phyloP scores from a whole-genome alignment of 2,888 invertebrate species.

The Agriopis aurantiaria region DNA sequence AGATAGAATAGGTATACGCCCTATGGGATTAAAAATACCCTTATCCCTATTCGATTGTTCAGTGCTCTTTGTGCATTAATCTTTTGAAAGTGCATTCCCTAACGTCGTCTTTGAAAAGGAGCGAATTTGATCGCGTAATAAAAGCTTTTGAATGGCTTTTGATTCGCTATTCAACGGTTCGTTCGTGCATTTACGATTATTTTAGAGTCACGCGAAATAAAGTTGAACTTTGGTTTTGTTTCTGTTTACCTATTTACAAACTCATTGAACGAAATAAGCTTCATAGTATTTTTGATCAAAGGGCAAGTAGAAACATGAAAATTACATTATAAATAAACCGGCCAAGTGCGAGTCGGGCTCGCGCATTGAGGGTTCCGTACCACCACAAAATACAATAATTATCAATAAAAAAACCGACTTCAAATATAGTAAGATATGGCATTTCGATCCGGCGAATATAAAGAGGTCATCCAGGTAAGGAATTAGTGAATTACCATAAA shows the following conservation, averaged over 20 bases:
- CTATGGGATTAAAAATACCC: neutral
- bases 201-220: constrained; percentile 23
- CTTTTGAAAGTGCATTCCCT: constrained; percentile 36
- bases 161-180: constrained; percentile 23
- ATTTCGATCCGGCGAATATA: too few relatives aligned
- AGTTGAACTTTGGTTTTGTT: constrained; percentile 10
- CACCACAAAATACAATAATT: too few relatives aligned
- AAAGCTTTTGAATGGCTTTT: constrained; percentile 28
- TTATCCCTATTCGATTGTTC: constrained; percentile 9
- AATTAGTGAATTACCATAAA: too few relatives aligned
- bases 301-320: too few relatives aligned
- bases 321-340: too few relatives aligned
- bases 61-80: constrained; percentile 35
- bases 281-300: too few relatives aligned
- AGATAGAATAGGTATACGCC: too few relatives aligned
- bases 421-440: too few relatives aligned
- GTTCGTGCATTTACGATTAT: constrained; percentile 24
- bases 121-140: constrained; percentile 20
- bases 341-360: too few relatives aligned
- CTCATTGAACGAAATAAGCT: neutral
- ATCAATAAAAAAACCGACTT: too few relatives aligned
- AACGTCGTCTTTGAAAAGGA: constrained; percentile 17
- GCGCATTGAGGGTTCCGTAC: too few relatives aligned
- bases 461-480: too few relatives aligned
- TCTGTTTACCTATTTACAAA: neutral